A percentile compares a stretch with the other conserved stretches of the same genome.
These are phyloP conservation scores for Alviniconcha marisindica DNA, from an alignment of 1,140 invertebrate genomes.

Conservation along the genomic window DNA sequence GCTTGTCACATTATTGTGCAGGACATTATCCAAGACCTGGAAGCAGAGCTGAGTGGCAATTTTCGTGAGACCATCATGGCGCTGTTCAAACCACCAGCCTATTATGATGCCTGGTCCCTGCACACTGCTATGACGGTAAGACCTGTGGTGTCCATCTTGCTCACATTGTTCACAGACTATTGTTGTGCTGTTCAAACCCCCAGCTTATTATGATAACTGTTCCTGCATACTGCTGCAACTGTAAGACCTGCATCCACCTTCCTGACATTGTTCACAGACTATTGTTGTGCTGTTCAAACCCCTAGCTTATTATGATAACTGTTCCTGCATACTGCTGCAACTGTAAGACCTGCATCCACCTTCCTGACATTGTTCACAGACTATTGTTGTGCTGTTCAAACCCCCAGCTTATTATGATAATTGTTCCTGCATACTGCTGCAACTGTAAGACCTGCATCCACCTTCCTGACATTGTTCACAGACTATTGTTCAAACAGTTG, in stretches of 20 bases:
- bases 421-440: constrained; percentile 92
- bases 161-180: too few relatives aligned
- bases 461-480: too few relatives aligned
- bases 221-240: constrained; percentile 93
- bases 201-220: constrained; percentile 84
- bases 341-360: too few relatives aligned
- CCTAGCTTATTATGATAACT: constrained; percentile 83
- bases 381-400: constrained; percentile 69
- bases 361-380: too few relatives aligned
- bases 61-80: constrained; percentile 68
- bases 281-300: constrained; percentile 70
- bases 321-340: constrained; percentile 94
- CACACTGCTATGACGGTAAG: constrained; percentile 91
- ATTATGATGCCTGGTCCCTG: constrained; percentile 88
- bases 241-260: too few relatives aligned
- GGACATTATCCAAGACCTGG: constrained; percentile 70
- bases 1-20: constrained; percentile 30
- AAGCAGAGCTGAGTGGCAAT: constrained; percentile 70
- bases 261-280: too few relatives aligned
- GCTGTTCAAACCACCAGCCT: constrained; percentile 68
- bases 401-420: constrained; percentile 82
- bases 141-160: too few relatives aligned
- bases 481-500: constrained; percentile 64
- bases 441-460: constrained; percentile 81
- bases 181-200: constrained; percentile 68